phyloP scores from a whole-genome alignment of 2,797 vertebrate genomes.

The Babyrousa celebensis region DNA sequence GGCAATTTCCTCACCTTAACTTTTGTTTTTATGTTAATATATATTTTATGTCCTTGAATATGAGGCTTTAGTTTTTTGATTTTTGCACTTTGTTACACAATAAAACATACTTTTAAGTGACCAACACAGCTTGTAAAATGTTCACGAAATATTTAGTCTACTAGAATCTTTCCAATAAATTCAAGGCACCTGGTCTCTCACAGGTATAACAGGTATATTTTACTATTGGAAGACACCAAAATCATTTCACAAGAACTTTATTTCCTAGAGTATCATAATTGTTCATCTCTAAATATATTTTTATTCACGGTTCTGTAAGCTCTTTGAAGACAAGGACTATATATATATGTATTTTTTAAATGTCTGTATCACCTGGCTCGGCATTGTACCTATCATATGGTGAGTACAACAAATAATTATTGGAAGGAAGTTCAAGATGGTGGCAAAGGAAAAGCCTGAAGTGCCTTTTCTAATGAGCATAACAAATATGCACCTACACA shows the following conservation, averaged over 20 bases:
- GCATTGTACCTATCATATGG: background rate
- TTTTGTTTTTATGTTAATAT: background rate
- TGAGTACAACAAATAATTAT: background rate
- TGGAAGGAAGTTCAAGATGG: background rate
- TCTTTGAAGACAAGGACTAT: background rate
- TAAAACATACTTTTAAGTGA: background rate
- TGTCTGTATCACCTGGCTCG: background rate
- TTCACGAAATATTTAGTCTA: background rate
- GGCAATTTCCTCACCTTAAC: background rate
- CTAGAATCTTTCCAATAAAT: conserved; percentile 31
- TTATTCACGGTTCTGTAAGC: background rate
- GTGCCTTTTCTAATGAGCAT: background rate
- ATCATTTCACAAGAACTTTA: background rate
- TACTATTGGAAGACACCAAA: background rate
- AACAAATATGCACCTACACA: background rate
- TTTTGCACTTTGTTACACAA: background rate
- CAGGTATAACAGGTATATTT: background rate
- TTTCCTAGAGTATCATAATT: background rate
- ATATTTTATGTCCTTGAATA: background rate
- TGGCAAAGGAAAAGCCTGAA: background rate
- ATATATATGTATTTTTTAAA: background rate
- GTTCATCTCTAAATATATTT: background rate
- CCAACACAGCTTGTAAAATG: background rate
- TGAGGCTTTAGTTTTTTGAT: background rate
- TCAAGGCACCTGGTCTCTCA: background rate